These are phyloP conservation scores for Carcina quercana DNA, from an alignment of 2,888 invertebrate genomes.

Conservation along the genomic window DNA sequence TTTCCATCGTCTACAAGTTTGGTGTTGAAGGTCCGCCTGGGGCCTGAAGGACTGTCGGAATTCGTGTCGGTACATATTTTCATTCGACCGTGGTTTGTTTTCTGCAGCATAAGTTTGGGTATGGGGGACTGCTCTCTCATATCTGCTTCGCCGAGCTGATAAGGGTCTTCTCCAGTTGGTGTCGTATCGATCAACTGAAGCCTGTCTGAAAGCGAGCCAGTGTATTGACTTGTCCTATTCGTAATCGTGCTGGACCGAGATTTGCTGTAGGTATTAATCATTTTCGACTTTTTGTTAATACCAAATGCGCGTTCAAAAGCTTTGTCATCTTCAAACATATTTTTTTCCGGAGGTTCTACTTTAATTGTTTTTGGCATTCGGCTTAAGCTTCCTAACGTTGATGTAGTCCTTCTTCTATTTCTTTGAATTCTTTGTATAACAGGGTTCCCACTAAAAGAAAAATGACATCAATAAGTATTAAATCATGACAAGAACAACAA, in stretches of 20 bases:
- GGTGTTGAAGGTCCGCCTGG: constrained; percentile 39
- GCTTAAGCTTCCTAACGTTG: constrained; percentile 45
- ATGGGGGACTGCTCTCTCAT: constrained; percentile 65
- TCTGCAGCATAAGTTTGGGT: constrained; percentile 60
- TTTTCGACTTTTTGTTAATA: constrained; percentile 52
- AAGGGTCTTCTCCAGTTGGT: constrained; percentile 62
- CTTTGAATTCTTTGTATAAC: constrained; percentile 52
- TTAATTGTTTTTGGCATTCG: constrained; percentile 43
- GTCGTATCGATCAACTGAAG: constrained; percentile 58
- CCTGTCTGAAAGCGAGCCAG: constrained; percentile 53
- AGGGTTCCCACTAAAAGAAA: constrained; percentile 40
- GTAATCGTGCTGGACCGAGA: constrained; percentile 26
- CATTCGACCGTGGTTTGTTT: constrained; percentile 46
- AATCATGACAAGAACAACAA: neutral
- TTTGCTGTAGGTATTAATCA: constrained; percentile 53
- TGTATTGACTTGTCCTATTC: constrained; percentile 38
- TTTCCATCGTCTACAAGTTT: constrained; percentile 20
- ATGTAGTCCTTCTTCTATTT: constrained; percentile 38
- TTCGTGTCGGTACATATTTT: constrained; percentile 35
- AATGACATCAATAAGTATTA: neutral
- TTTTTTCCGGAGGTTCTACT: constrained; percentile 31
- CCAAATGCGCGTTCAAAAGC: constrained; percentile 32
- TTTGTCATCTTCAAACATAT: constrained; percentile 39
- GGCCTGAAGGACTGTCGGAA: constrained; percentile 20
- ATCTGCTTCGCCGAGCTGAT: constrained; percentile 61